Evolutionary conservation across 2,888 invertebrate species (phyloP).

Genomic region (Psococerastis gibbosa): DNA sequence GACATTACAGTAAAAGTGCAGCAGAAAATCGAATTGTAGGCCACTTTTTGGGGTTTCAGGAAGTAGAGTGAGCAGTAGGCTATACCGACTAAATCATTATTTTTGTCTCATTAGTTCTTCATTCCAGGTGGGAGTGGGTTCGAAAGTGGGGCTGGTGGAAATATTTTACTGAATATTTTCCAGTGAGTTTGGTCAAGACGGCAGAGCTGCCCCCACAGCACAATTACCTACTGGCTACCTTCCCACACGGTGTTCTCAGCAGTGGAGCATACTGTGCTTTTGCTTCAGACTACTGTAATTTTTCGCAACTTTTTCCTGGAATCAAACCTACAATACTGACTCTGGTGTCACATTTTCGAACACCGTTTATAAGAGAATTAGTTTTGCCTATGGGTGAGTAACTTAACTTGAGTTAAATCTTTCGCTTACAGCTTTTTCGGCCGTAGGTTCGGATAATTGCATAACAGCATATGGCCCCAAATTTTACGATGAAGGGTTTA

Average conservation of each 20-base stretch:
- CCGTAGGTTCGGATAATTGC: no score
- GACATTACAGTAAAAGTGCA: no score
- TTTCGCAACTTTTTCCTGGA: constrained; percentile 38
- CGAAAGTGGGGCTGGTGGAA: constrained; percentile 50
- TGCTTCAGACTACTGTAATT: constrained; percentile 42
- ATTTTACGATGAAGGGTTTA: no score
- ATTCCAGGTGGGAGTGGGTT: constrained; percentile 38
- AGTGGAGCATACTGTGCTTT: constrained; percentile 64
- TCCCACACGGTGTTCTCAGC: constrained; percentile 80
- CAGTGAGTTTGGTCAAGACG: constrained; percentile 63
- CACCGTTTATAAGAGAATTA: constrained; percentile 53
- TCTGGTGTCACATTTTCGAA: constrained; percentile 49
- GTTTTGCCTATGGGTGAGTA: constrained; percentile 34
- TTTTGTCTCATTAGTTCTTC: no score
- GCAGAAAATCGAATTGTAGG: no score
- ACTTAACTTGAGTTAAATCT: constrained; percentile 1
- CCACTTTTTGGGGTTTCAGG: no score
- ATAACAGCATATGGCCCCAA: no score
- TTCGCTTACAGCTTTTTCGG: no score
- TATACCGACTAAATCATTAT: no score
- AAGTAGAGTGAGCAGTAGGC: no score
- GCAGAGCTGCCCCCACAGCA: constrained; percentile 55
- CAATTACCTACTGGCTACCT: constrained; percentile 73
- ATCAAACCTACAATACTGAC: constrained; percentile 41
- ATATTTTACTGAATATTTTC: constrained; percentile 67